These are phyloP conservation scores for Leptodactylus fallax DNA, from an alignment of 2,797 vertebrate species.

Conservation along the genomic window DNA sequence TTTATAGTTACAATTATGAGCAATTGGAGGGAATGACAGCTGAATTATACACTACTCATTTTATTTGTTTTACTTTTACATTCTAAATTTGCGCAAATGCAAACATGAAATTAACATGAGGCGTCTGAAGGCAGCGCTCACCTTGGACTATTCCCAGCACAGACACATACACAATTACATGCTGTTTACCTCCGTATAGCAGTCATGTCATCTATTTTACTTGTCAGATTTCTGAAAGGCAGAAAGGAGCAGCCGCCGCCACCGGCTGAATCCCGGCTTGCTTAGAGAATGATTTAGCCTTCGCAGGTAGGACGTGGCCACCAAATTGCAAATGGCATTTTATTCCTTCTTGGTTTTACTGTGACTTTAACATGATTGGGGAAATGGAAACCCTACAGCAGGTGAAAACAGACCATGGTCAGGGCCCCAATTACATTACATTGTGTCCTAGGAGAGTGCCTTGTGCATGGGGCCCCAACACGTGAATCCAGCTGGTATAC, in stretches of 20 bases:
- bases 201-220: slow-evolving; percentile 35
- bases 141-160: slow-evolving; percentile 53
- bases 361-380: neutral
- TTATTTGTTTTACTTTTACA: slow-evolving; percentile 81
- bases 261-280: neutral
- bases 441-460: neutral
- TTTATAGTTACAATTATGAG: slow-evolving; percentile 83
- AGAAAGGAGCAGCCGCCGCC: neutral
- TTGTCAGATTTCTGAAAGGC: slow-evolving; percentile 9
- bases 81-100: slow-evolving; percentile 72
- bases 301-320: neutral
- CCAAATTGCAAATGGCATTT: neutral
- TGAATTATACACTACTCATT: slow-evolving; percentile 78
- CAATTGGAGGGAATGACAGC: slow-evolving; percentile 79
- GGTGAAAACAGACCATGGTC: neutral
- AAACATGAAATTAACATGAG: slow-evolving; percentile 67
- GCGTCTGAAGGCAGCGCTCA: slow-evolving; percentile 63
- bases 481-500: too few relatives aligned
- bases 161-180: neutral
- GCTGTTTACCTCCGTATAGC: slow-evolving; percentile 29
- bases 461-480: neutral
- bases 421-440: neutral
- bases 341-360: slow-evolving; percentile 28
- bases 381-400: neutral
- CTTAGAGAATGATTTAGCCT: slow-evolving; percentile 6